Percentiles rank a stretch among this genome's conserved stretches.
Conservation (phyloP, 2,797 vertebrate genomes). For the Labeo calbasu region DNA sequence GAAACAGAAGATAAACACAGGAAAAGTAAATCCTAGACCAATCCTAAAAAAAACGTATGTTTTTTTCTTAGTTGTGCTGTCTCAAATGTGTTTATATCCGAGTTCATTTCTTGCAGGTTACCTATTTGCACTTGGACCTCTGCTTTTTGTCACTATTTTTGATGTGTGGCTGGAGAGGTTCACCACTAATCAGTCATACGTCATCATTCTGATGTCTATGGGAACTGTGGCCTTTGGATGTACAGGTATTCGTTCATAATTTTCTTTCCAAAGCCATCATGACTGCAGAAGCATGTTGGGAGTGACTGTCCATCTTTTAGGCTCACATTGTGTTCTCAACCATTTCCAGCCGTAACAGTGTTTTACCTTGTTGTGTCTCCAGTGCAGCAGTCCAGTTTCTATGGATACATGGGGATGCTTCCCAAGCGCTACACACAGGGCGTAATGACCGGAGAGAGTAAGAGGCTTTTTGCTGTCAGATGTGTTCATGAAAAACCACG, state of each 20-base stretch:
- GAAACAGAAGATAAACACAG: conserved; percentile 5
- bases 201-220: conserved; percentile 90
- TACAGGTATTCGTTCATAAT: conserved; percentile 84
- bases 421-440: conserved; percentile 98
- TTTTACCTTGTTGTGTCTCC: conserved; percentile 65
- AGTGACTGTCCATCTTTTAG: neutral
- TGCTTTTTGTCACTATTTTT: conserved; percentile 92
- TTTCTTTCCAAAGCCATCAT: conserved; percentile 1
- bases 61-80: neutral
- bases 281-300: neutral
- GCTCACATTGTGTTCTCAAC: conserved; percentile 40
- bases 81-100: conserved; percentile 23
- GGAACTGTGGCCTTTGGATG: conserved; percentile 96
- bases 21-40: neutral
- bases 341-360: conserved; percentile 26
- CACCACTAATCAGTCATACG: conserved; percentile 86
- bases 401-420: conserved; percentile 98
- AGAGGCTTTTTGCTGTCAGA: conserved; percentile 70
- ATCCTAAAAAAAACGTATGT: no score
- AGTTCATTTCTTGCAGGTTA: conserved; percentile 80
- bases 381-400: conserved; percentile 99
- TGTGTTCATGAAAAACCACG: neutral
- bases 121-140: conserved; percentile 89
- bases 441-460: conserved; percentile 98
- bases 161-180: conserved; percentile 95